A percentile compares a stretch with the other conserved stretches of the same genome.
Conservation (phyloP, 2,888 invertebrate species). For the Holacanthella duospinosa region DNA sequence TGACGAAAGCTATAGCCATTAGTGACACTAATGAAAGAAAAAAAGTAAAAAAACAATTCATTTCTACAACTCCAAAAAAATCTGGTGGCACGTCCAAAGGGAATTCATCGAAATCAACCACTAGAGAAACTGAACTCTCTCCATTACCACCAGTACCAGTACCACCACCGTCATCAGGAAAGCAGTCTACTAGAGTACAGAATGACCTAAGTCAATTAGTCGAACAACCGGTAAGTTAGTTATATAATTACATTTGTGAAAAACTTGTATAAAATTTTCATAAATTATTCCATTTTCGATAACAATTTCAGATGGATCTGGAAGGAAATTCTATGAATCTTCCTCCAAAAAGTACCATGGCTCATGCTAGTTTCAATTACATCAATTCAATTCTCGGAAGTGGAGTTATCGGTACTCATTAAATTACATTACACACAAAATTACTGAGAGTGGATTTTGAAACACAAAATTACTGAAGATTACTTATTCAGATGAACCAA, state of each 20-base stretch:
- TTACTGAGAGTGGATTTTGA: background rate
- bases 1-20: background rate
- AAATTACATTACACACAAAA: background rate
- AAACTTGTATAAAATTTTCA: background rate
- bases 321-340: background rate
- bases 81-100: no score
- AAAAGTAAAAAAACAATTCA: no score
- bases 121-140: background rate
- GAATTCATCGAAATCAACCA: background rate
- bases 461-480: no score
- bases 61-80: no score
- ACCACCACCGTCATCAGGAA: no score
- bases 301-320: background rate
- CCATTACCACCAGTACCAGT: background rate
- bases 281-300: background rate
- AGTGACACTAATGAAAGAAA: no score
- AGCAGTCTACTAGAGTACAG: background rate
- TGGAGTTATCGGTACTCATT: conserved; percentile 62
- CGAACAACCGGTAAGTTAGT: background rate
- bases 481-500: no score
- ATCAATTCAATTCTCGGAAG: conserved; percentile 80
- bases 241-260: background rate
- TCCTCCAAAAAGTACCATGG: conserved; percentile 52
- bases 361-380: conserved; percentile 72
- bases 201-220: background rate